Base-by-base conservation (phyloP, 1,140 invertebrate species). In the Eurytemora carolleeae region DNA sequence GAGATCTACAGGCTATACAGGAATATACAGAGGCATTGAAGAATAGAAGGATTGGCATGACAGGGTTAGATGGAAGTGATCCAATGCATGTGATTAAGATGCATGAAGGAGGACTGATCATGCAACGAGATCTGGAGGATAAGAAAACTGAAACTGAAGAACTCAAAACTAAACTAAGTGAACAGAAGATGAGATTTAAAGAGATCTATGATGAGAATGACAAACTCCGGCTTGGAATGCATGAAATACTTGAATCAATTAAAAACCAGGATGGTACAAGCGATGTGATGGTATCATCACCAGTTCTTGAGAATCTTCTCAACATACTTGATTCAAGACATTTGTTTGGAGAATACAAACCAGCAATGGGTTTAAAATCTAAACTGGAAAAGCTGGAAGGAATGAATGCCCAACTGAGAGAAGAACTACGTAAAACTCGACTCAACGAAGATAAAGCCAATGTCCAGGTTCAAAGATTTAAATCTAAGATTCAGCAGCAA, bases 181-280 rank as follows among this genome's bases (percentile, higher is more conserved):
- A 60, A 24, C 17, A 20, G 19, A 52, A 3, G 1, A 60, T 17
- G 15, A 60, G 24, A 31, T 60, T 19, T 18, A 44, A 60, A 3
- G 53, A 52, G 17, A 16, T 58, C 16, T 17, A 21, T 15, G 59
- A 23, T 18, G 63, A 64, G 22, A 64, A 64, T 52, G 44, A 63
- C n/a, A 21, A 64, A 20, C 59, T 64, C 21, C 24, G 63, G n/a
- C n/a, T 7, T 22, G 25, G 25, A 1, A 19, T 64, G 59, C 24
- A 24, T 16, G 60, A 64, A 24, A 24, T 64, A 1, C 53, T 64
- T 3, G 62, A 64, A 16, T 54, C 52, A 18, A 25, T 64, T 18
- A n/a, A 56, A 21, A 18, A 57, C 22, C 63, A 64, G 19, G 59
- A 64, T 53, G 62, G 23, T 44, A 18, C 19, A 23, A 55, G 31